Base-by-base conservation (phyloP, 2,113 vertebrate species). In the Nymphicus hollandicus region DNA sequence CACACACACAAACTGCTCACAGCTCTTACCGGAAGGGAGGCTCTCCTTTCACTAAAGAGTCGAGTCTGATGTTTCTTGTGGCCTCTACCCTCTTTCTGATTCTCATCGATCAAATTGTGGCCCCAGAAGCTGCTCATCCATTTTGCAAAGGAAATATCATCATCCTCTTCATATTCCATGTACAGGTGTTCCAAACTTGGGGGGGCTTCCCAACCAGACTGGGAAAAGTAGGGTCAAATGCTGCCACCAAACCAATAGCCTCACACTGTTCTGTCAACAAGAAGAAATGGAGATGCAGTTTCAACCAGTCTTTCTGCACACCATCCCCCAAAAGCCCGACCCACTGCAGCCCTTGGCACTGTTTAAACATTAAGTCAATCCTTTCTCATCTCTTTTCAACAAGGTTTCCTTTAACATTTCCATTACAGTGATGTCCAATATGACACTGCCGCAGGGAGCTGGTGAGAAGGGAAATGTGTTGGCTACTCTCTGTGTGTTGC, bases 121-220 rank as follows among this genome's bases (percentile, higher is more conserved):
- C 99, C 99, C 99, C 99, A 99, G 97, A 98, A 99, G 88, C 99
- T 99, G 95, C 99, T 99, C 99, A 99, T 99, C 99, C 99, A 99
- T 91, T 99, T 99, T 85, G 99, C 99, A 97, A 99, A 99, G 95
- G 98, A 99, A 13, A 99, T 98, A 81, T 99, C 99, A 60, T 99
- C 99, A 66, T 98, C 97, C 19, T 99, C 99, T 11, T 99, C 99
- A 95, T 99, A 98, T 97, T 99, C 99, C 98, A 98, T 98, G 92
- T 88, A 93, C 88, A 99, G 93, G 22, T 72, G 85, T 49, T 92
- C 94, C 89, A 92, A 95, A 95, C 41, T 50, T 81, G 50, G 37
- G 41, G 31, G 70, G 28, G 53, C 88, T 37, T 91, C 85, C 85
- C 91, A 90, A 41, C 43, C 46, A 79, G 70, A 52, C 39, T 74